Percentiles rank a stretch among this genome's conserved stretches.
These are phyloP conservation scores for Sepioteuthis lessoniana DNA, from an alignment of 2,888 invertebrate species.

Conservation along the genomic window DNA sequence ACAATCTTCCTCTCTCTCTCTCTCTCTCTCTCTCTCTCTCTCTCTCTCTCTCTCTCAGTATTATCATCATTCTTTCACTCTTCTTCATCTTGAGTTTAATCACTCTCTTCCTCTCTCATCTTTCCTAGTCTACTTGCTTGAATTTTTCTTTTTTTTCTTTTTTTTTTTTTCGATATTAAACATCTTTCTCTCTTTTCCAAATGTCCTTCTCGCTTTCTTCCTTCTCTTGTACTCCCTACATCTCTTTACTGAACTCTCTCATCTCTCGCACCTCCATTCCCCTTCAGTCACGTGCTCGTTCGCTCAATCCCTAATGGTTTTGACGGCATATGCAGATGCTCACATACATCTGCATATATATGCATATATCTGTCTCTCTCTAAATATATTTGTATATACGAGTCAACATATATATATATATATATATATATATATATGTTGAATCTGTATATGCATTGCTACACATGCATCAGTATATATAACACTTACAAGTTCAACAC, in stretches of 20 bases:
- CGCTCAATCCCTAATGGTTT: no score
- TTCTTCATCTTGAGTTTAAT: slow-evolving; percentile 8
- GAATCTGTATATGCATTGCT: no score
- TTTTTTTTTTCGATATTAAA: neutral
- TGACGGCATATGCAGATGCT: neutral
- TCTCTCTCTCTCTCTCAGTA: slow-evolving; percentile 40
- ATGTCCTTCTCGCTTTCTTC: no score
- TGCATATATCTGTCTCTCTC: neutral
- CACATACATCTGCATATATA: neutral
- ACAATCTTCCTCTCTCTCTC: slow-evolving; percentile 35
- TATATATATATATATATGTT: no score
- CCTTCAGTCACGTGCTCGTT: no score
- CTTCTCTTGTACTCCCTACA: no score
- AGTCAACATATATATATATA: no score
- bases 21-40: slow-evolving; percentile 37
- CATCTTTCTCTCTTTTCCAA: neutral
- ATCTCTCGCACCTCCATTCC: no score
- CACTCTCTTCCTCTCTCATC: neutral
- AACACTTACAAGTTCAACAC: no score
- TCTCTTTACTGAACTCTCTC: no score
- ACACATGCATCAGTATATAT: no score
- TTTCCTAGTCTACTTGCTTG: neutral
- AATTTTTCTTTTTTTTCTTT: neutral
- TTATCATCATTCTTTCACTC: no score
- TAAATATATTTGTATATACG: neutral